These are phyloP conservation scores for Tachysurus vachellii DNA, from an alignment of 2,113 vertebrate species.

Conservation along the genomic window DNA sequence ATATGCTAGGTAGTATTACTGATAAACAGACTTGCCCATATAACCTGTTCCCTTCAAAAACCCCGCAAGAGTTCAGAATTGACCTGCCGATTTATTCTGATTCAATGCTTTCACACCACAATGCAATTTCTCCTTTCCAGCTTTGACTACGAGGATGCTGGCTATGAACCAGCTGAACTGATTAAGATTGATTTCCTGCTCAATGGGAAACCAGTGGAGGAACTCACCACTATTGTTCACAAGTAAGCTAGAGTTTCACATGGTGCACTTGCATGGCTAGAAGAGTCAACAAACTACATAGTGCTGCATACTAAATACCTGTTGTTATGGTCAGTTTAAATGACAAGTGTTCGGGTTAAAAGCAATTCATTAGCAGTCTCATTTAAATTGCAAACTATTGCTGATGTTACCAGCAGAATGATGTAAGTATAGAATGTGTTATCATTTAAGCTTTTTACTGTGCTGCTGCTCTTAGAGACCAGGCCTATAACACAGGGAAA, in stretches of 20 bases:
- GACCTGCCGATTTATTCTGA: background rate
- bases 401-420: too few species aligned
- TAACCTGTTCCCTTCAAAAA: background rate
- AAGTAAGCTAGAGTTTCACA: conserved; percentile 68
- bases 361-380: background rate
- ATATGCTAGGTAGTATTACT: conserved; percentile 86
- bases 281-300: background rate
- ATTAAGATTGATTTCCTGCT: conserved; percentile 93
- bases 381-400: background rate
- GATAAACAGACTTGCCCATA: background rate
- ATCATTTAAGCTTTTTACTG: background rate
- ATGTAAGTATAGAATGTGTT: background rate
- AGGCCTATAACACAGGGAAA: conserved; percentile 82
- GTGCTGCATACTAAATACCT: background rate
- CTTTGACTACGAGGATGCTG: conserved; percentile 96
- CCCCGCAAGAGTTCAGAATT: background rate
- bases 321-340: background rate
- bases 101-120: conserved; percentile 8
- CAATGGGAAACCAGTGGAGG: conserved; percentile 88
- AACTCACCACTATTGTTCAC: conserved; percentile 85
- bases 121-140: conserved; percentile 62
- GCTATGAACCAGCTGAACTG: conserved; percentile 87
- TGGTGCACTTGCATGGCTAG: background rate
- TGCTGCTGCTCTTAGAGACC: conserved; percentile 73
- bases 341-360: background rate